Percentiles rank a stretch among this genome's conserved stretches.
These are phyloP conservation scores for Notiomystis cincta DNA, from an alignment of 2,113 vertebrate species.

Conservation along the genomic window DNA sequence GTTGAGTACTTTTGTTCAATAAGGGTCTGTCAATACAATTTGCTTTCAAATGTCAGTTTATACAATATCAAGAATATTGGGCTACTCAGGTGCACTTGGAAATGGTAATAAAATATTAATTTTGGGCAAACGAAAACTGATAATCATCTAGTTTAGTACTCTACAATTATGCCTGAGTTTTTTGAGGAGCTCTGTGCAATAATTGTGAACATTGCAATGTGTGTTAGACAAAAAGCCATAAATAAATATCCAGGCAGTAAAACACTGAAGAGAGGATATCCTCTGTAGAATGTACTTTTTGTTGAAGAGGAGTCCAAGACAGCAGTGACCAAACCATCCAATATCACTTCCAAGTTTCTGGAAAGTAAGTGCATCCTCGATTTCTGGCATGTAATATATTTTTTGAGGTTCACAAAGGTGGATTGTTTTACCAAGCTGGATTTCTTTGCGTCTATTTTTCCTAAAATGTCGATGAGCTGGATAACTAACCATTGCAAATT, in stretches of 20 bases:
- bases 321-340: background rate
- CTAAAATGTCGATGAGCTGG: background rate
- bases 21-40: constrained; percentile 32
- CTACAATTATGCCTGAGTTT: background rate
- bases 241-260: background rate
- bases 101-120: constrained; percentile 43
- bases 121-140: background rate
- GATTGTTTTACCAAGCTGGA: background rate
- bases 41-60: constrained; percentile 41
- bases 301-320: background rate
- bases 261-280: background rate
- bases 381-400: background rate
- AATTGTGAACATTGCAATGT: background rate
- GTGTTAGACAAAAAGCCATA: background rate
- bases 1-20: constrained; percentile 24
- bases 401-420: background rate
- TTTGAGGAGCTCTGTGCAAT: background rate
- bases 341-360: background rate
- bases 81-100: constrained; percentile 10
- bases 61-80: constrained; percentile 5
- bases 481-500: background rate
- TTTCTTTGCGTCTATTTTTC: background rate
- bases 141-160: background rate
- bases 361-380: background rate
- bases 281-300: background rate